phyloP scores from a whole-genome alignment of 2,888 invertebrate species.

The Orgyia antiqua region DNA sequence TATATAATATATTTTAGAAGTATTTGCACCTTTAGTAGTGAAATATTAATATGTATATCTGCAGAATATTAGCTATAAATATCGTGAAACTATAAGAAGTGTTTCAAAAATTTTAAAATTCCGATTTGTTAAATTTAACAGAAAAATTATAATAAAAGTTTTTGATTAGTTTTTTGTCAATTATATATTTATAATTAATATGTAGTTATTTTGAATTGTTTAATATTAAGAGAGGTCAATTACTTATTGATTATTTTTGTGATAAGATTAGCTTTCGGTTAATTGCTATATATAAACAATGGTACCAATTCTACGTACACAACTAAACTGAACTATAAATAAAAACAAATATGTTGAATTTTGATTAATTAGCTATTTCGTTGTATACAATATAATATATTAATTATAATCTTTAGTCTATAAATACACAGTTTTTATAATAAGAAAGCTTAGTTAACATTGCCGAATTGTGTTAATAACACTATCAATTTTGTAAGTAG shows the following conservation, averaged over 20 bases:
- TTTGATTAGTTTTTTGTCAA: conserved; percentile 73
- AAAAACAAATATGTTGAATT: too few relatives aligned
- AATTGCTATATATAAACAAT: too few relatives aligned
- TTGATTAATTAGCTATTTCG: too few relatives aligned
- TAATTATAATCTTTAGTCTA: too few relatives aligned
- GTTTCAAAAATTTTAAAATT: conserved; percentile 43
- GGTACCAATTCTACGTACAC: too few relatives aligned
- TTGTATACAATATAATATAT: too few relatives aligned
- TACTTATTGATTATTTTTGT: conserved; percentile 64
- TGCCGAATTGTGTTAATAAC: too few relatives aligned
- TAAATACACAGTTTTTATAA: too few relatives aligned
- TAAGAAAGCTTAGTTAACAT: too few relatives aligned
- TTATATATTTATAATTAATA: conserved; percentile 67
- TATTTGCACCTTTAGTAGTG: conserved; percentile 77
- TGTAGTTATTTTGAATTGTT: conserved; percentile 71
- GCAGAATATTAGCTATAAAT: conserved; percentile 68
- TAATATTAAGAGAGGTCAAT: conserved; percentile 75
- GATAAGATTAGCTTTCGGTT: conserved; percentile 52
- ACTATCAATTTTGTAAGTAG: too few relatives aligned
- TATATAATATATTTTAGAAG: conserved; percentile 74
- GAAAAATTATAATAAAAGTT: conserved; percentile 50
- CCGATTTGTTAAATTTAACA: conserved; percentile 52
- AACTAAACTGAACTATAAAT: too few relatives aligned
- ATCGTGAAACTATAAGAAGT: conserved; percentile 33
- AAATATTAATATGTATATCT: conserved; percentile 69